Conservation (phyloP, 2,113 vertebrate species). For the Octodon degus region DNA sequence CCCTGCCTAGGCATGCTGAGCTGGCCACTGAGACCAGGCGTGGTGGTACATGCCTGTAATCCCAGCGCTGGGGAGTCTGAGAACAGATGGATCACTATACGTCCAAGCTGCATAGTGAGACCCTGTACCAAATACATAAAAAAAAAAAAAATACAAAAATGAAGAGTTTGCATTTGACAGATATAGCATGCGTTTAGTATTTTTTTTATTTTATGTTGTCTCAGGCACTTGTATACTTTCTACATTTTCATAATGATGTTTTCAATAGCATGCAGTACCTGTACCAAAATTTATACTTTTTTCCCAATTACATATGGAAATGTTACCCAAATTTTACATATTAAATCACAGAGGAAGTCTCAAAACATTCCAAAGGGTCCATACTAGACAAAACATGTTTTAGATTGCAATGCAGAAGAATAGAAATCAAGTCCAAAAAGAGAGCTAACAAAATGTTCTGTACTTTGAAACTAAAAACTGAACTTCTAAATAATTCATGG, state of each 20-base stretch:
- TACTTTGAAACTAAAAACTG: slow-evolving; percentile 50
- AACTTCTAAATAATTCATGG: slow-evolving; percentile 70
- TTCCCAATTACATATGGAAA: slow-evolving; percentile 23
- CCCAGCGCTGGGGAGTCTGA: too few species aligned
- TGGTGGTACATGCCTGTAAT: too few species aligned
- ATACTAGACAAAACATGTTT: slow-evolving; percentile 24
- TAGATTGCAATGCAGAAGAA: neutral
- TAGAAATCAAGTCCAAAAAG: slow-evolving; percentile 33
- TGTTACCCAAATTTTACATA: slow-evolving; percentile 34
- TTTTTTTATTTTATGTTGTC: slow-evolving; percentile 43
- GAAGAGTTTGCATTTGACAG: slow-evolving; percentile 27
- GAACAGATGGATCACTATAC: too few species aligned
- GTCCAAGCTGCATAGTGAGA: too few species aligned
- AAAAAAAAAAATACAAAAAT: too few species aligned
- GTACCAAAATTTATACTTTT: slow-evolving; percentile 47
- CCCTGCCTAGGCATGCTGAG: too few species aligned
- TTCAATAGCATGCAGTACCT: slow-evolving; percentile 53
- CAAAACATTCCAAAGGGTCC: slow-evolving; percentile 48
- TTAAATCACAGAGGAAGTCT: slow-evolving; percentile 48
- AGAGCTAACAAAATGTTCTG: neutral
- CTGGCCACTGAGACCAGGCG: too few species aligned
- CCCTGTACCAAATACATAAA: too few species aligned
- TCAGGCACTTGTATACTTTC: slow-evolving; percentile 56
- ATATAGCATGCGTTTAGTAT: neutral
- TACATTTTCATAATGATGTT: slow-evolving; percentile 64